A percentile compares a stretch with the other conserved stretches of the same genome.
phyloP scores from a whole-genome alignment of 37 sponge, comb jelly and placozoan species.

The Tethya wilhelma region DNA sequence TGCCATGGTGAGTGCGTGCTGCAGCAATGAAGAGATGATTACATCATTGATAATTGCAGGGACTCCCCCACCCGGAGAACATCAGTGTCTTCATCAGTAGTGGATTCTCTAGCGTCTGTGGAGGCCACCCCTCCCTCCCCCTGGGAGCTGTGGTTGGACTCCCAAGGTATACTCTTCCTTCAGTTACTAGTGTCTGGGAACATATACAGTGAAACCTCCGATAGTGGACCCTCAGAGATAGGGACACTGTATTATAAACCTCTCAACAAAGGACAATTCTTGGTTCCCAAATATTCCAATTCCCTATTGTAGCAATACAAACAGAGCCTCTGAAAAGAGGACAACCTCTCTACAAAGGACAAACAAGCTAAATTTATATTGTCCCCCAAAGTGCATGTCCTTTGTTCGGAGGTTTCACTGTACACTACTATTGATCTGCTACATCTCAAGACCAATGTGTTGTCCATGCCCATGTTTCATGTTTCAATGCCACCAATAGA shows the following conservation, averaged over 20 bases:
- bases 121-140: conserved; percentile 44
- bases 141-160: conserved; percentile 66
- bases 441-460: no score
- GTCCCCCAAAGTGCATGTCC: no score
- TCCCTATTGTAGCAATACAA: not conserved
- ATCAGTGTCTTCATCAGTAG: conserved; percentile 53
- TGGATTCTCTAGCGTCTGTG: conserved; percentile 44
- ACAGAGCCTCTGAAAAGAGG: conserved; percentile 1
- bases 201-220: no score
- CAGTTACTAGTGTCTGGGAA: no score
- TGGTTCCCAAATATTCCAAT: not conserved
- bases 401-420: no score
- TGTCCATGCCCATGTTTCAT: no score
- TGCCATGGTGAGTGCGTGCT: conserved; percentile 58
- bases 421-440: not conserved
- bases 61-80: conserved; percentile 28
- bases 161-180: conserved; percentile 61
- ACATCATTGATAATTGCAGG: conserved; percentile 14
- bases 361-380: no score
- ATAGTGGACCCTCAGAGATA: no score
- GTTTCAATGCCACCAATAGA: no score
- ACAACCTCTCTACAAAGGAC: no score
- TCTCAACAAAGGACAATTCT: no score
- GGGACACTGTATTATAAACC: no score
- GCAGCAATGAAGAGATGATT: not conserved